Base-by-base conservation (phyloP, 1,140 invertebrate genomes). In the Brachionus asplanchnoidis region DNA sequence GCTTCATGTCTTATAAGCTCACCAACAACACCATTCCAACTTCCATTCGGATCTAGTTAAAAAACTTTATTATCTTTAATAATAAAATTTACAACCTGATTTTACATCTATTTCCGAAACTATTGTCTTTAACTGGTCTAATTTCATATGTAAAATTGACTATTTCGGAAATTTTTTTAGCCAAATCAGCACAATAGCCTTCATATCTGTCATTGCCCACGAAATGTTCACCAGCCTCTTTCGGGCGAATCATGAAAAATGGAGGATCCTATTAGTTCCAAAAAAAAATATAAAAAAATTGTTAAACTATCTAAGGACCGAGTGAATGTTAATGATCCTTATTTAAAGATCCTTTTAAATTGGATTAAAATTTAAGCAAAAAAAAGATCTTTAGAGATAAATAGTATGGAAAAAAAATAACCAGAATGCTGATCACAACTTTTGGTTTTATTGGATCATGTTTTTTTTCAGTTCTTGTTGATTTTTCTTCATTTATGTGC, bases 21-120 rank as follows among this genome's bases (percentile, higher is more conserved):
- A 36, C 86, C 86, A 26, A 88, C 82, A 85, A 87, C 86, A 56
- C 87, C 87, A 53, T 87, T 86, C 86, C 86, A 87, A 3, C 42
- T 68, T 28, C 82, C 82, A 56, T 84, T 84, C 17, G 32, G 17
- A 46, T 82, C 79, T 82, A 66, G 26, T 11, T 26, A 1, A 12
- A 77, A 44, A 36, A 36, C 7, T 36, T 36, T 36, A 36, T 0
- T 7, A 36, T 36, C 32, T 36, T 36, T 36, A 7, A 6, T 36
- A 36, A 36, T 36, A 36, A 36, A 6, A 6, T 36, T 36, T 36
- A 36, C 6, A 28, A 36, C 5, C 32, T 36, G 32, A 2, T 36
- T 11, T 6, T 20, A 82, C 79, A 65, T 50, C 66, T 70, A 42
- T 36, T 60, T n/a, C 84, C 84, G 40, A 75, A 84, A 40, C 6